phyloP scores from a whole-genome alignment of 2,888 invertebrate species.

The Rambutsinella grinnellia region DNA sequence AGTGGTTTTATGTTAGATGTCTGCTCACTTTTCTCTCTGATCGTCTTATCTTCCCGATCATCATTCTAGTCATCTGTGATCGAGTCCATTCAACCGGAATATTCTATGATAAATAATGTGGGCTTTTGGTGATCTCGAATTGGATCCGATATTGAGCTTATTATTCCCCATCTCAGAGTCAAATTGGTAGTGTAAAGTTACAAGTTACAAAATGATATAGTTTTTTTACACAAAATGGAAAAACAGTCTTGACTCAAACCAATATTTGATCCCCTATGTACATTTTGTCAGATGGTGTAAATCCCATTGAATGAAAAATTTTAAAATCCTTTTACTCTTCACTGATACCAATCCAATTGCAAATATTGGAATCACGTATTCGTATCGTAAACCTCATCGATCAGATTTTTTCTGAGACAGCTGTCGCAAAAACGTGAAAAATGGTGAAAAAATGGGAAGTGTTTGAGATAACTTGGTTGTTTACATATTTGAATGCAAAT shows the following conservation, averaged over 20 bases:
- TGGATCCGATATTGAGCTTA: not conserved
- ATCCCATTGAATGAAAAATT: constrained; percentile 28
- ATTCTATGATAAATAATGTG: constrained; percentile 22
- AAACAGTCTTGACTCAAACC: constrained; percentile 14
- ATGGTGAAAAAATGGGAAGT: not conserved
- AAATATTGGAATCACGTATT: not conserved
- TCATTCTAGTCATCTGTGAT: constrained; percentile 6
- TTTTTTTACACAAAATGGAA: not conserved
- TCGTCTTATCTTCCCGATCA: constrained; percentile 2
- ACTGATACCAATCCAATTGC: not conserved
- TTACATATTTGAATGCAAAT: too few relatives aligned
- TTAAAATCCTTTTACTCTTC: constrained; percentile 15
- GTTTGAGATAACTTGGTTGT: too few relatives aligned
- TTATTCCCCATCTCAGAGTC: too few relatives aligned
- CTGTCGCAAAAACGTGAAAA: not conserved
- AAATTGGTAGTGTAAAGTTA: not conserved
- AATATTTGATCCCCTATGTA: constrained; percentile 23
- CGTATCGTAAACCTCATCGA: constrained; percentile 5
- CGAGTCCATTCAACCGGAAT: constrained; percentile 38
- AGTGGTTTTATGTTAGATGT: constrained; percentile 34
- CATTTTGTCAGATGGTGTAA: constrained; percentile 49
- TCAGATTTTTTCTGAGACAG: not conserved
- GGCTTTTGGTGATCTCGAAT: not conserved
- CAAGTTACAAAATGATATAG: not conserved
- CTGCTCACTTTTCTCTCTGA: constrained; percentile 8